Evolutionary conservation across 2,797 vertebrate genomes (phyloP).

Genomic region (Ceyx erithaca): DNA sequence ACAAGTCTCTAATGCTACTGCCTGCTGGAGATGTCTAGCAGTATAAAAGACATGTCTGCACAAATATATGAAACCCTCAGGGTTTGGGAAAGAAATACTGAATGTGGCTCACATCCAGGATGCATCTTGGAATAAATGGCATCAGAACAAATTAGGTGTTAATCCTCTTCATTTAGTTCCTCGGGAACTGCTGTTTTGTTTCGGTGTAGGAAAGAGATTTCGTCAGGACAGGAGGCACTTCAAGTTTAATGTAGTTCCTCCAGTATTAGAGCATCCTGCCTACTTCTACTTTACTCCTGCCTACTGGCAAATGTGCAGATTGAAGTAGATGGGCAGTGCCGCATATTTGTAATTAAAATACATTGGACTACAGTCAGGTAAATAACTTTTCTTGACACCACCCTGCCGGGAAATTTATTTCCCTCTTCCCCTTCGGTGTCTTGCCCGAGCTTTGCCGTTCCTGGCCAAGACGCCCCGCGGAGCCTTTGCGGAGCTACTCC

Average conservation of each 20-base stretch:
- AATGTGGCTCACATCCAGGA: neutral
- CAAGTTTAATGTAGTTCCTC: neutral
- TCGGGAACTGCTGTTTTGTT: neutral
- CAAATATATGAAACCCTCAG: too few relatives aligned
- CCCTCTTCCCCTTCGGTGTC: too few relatives aligned
- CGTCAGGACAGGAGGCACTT: neutral
- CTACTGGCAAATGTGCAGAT: neutral
- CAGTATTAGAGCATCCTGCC: accelerated
- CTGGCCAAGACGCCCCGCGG: neutral
- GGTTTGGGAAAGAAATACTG: too few relatives aligned
- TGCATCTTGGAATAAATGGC: neutral
- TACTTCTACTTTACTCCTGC: neutral
- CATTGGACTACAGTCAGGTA: neutral
- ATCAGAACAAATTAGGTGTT: neutral
- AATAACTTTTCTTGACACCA: neutral
- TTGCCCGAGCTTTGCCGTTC: neutral
- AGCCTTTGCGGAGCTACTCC: neutral
- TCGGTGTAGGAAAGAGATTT: neutral
- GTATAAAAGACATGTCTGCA: neutral
- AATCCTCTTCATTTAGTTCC: neutral
- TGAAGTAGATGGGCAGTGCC: neutral
- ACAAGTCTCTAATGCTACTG: neutral
- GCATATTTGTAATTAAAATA: neutral
- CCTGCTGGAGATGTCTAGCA: neutral
- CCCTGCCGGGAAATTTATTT: neutral